A percentile compares a stretch with the other conserved stretches of the same genome.
Evolutionary conservation across 2,113 vertebrate species (phyloP).

Genomic region (Caranx ignobilis): DNA sequence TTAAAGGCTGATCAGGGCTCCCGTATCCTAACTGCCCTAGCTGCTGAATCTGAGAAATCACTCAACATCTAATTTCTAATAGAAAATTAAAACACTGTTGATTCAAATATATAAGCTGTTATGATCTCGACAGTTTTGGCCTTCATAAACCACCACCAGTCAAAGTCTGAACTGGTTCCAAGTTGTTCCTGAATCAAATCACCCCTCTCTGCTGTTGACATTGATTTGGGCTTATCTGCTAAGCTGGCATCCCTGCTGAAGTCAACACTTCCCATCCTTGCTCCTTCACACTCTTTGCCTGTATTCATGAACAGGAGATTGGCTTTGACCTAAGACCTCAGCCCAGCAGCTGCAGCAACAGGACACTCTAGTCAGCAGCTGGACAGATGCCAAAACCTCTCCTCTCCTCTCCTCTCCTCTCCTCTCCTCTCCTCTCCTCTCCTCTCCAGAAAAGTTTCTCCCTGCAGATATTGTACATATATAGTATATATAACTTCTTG

Average conservation of each 20-base stretch:
- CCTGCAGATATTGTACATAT: constrained; percentile 6
- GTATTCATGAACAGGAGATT: constrained; percentile 61
- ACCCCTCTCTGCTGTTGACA: constrained; percentile 1
- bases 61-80: too few relatives aligned
- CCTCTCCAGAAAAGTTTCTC: constrained; percentile 41
- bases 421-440: background rate
- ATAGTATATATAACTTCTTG: background rate
- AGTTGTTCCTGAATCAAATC: constrained; percentile 14
- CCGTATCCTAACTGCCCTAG: background rate
- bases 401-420: background rate
- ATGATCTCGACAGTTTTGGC: background rate
- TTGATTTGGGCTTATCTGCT: constrained; percentile 56
- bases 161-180: constrained; percentile 11
- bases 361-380: constrained; percentile 56
- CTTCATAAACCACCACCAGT: background rate
- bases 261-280: constrained; percentile 44
- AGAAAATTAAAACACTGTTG: background rate
- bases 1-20: background rate
- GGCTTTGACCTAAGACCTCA: constrained; percentile 54
- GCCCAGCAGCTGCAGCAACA: constrained; percentile 53
- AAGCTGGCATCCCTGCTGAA: constrained; percentile 57
- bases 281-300: constrained; percentile 24
- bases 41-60: background rate
- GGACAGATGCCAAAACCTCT: constrained; percentile 47
- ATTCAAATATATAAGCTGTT: background rate